phyloP scores from a whole-genome alignment of 2,888 invertebrate genomes.

The Drosophila helvetica region DNA sequence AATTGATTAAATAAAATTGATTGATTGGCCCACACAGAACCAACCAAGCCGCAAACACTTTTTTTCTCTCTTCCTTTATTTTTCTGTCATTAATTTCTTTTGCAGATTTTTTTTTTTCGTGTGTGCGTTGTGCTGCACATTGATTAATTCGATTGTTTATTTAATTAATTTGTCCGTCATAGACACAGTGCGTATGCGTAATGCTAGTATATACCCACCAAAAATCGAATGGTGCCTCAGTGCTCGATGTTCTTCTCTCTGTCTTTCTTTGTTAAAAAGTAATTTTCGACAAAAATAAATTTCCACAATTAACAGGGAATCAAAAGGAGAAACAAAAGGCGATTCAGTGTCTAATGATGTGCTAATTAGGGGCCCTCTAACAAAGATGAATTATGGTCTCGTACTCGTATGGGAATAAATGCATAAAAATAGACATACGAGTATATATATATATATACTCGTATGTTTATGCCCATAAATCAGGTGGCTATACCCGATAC shows the following conservation, averaged over 20 bases:
- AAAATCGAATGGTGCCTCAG: not conserved
- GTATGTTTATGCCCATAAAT: constrained; percentile 4
- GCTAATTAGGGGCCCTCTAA: constrained; percentile 55
- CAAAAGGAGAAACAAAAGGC: not conserved
- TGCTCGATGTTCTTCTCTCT: not conserved
- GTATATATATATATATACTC: too few relatives aligned
- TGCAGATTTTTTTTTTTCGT: constrained; percentile 11
- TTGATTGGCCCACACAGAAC: constrained; percentile 39
- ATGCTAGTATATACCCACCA: constrained; percentile 2
- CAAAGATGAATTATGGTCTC: constrained; percentile 57
- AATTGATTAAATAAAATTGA: constrained; percentile 70
- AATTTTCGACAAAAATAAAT: not conserved
- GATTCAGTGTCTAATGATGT: constrained; percentile 52
- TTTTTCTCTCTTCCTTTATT: not conserved
- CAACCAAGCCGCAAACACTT: constrained; percentile 24
- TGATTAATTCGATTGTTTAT: constrained; percentile 51
- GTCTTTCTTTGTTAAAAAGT: not conserved
- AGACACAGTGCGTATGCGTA: constrained; percentile 46
- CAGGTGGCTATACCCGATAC: not conserved
- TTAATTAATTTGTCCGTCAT: constrained; percentile 40
- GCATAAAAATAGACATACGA: not conserved
- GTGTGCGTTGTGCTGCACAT: constrained; percentile 23
- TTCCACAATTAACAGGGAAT: not conserved
- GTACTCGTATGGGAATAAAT: not conserved
- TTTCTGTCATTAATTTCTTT: constrained; percentile 28